phyloP scores from a whole-genome alignment of 2,888 invertebrate species.

The Colletes collaris region DNA sequence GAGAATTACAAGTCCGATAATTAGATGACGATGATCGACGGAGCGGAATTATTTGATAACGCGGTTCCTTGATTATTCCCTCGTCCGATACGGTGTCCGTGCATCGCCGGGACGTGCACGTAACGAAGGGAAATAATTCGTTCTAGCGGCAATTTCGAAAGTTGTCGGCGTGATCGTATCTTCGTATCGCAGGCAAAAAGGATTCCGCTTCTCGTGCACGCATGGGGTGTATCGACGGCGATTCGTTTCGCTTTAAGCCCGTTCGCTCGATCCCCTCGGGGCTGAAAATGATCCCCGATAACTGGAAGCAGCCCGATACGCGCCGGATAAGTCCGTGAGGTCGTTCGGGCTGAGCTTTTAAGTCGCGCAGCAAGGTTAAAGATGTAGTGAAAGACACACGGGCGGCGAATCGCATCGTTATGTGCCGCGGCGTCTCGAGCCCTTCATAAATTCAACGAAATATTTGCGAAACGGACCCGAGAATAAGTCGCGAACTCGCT shows the following conservation, averaged over 20 bases:
- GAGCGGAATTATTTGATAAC: constrained; percentile 38
- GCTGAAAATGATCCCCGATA: constrained; percentile 80
- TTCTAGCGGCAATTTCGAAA: constrained; percentile 64
- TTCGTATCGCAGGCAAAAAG: constrained; percentile 63
- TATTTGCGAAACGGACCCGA: constrained; percentile 4
- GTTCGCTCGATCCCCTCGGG: constrained; percentile 72
- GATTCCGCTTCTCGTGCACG: constrained; percentile 69
- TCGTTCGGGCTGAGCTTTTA: constrained; percentile 62
- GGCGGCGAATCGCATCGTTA: constrained; percentile 44
- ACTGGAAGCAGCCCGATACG: constrained; percentile 75
- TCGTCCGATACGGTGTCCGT: constrained; percentile 22
- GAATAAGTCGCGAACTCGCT: not conserved
- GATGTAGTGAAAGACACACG: constrained; percentile 38
- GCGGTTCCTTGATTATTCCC: constrained; percentile 33
- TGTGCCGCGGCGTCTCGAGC: constrained; percentile 10
- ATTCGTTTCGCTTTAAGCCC: constrained; percentile 80
- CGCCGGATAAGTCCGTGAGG: constrained; percentile 58
- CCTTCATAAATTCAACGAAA: constrained; percentile 5
- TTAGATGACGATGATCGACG: constrained; percentile 21
- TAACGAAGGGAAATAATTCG: constrained; percentile 69
- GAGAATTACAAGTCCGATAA: not conserved
- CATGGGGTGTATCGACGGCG: constrained; percentile 75
- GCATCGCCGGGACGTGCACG: constrained; percentile 39
- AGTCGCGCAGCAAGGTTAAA: constrained; percentile 53
- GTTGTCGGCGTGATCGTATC: constrained; percentile 64